phyloP scores from a whole-genome alignment of 2,888 invertebrate species.

The Ellobium chinense region DNA sequence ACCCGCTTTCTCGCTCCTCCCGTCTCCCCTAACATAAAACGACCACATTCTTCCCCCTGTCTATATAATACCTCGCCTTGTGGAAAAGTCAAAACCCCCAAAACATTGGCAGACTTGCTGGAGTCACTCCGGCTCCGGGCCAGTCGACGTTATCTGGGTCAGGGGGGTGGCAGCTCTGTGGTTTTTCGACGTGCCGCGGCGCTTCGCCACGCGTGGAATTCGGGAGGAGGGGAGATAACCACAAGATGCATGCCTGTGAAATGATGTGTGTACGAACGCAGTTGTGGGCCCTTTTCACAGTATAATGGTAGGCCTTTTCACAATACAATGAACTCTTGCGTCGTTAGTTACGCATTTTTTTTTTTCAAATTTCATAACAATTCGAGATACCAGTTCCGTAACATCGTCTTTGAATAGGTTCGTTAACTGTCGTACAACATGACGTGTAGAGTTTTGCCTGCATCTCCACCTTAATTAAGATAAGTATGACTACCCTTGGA shows the following conservation, averaged over 20 bases:
- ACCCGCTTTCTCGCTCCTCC: background rate
- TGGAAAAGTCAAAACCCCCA: conserved; percentile 38
- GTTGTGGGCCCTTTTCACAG: background rate
- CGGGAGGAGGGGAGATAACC: background rate
- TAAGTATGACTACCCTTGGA: too few species aligned
- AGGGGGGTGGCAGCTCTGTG: conserved; percentile 12
- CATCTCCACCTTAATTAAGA: too few species aligned
- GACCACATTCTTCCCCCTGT: conserved; percentile 17
- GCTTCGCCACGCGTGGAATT: background rate
- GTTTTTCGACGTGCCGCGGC: background rate
- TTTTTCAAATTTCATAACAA: too few species aligned
- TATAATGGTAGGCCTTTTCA: too few species aligned
- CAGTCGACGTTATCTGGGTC: conserved; percentile 31
- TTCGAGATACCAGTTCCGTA: too few species aligned
- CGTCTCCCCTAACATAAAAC: background rate
- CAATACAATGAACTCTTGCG: too few species aligned
- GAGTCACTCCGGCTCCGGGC: conserved; percentile 37
- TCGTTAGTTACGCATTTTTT: too few species aligned
- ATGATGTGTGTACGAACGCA: background rate
- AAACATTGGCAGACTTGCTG: conserved; percentile 36
- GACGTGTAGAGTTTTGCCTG: too few species aligned
- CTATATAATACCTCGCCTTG: conserved; percentile 39
- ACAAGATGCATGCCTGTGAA: background rate
- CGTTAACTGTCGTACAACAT: too few species aligned
- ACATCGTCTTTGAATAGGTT: too few species aligned